phyloP scores from a whole-genome alignment of 2,888 invertebrate genomes.

The Ephialtes manifestator region DNA sequence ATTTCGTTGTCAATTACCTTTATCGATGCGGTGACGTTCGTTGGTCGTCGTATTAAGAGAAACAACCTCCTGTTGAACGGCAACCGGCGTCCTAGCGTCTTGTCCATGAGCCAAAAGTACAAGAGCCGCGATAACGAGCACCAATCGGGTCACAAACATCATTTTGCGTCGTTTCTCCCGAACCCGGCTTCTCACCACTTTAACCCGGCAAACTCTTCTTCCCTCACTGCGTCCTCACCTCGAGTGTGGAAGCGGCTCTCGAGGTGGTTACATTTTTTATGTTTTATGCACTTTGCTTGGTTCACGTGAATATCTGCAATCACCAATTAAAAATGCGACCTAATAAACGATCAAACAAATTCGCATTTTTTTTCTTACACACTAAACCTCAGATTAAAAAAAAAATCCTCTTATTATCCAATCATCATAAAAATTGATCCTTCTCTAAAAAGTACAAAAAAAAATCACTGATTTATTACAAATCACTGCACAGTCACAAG shows the following conservation, averaged over 20 bases:
- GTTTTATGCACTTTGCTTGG: conserved; percentile 26
- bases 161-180: conserved; percentile 67
- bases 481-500: conserved; percentile 53
- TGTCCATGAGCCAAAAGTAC: conserved; percentile 73
- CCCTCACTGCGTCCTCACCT: conserved; percentile 44
- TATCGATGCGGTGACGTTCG: conserved; percentile 73
- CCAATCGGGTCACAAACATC: conserved; percentile 74
- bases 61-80: conserved; percentile 70
- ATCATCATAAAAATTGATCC: conserved; percentile 8
- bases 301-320: background rate
- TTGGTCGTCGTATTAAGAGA: conserved; percentile 65
- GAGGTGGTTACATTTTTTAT: conserved; percentile 63
- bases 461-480: conserved; percentile 8
- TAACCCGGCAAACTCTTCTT: background rate
- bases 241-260: conserved; percentile 49
- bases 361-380: conserved; percentile 7
- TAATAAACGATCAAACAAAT: background rate
- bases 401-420: conserved; percentile 22
- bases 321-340: background rate
- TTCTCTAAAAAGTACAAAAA: background rate
- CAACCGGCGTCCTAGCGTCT: conserved; percentile 74
- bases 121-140: conserved; percentile 74
- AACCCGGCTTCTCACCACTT: conserved; percentile 20
- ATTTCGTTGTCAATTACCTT: conserved; percentile 72
- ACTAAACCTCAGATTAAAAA: background rate